Evolutionary conservation across 2,113 vertebrate species (phyloP).

Genomic region (Osmerus eperlanus): DNA sequence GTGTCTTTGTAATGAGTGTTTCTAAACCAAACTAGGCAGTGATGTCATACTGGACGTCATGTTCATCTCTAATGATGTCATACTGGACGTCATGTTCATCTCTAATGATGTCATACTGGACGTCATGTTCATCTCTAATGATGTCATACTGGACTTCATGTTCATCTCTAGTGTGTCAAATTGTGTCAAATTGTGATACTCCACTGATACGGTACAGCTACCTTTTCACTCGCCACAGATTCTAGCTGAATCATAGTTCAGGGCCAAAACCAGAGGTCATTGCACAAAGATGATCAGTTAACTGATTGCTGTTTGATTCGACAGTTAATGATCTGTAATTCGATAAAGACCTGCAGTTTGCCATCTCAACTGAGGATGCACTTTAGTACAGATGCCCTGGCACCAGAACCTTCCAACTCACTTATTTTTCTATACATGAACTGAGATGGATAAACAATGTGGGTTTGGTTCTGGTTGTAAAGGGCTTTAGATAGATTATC

Average conservation of each 20-base stretch:
- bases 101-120: too few species aligned
- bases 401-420: slow-evolving; percentile 32
- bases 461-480: neutral
- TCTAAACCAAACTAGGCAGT: too few species aligned
- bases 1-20: too few species aligned
- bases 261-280: neutral
- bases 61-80: neutral
- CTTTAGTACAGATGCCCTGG: slow-evolving; percentile 44
- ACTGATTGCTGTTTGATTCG: too few species aligned
- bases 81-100: neutral
- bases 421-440: neutral
- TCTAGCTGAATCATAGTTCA: neutral
- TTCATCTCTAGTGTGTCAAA: neutral
- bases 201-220: neutral
- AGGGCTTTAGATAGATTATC: too few species aligned
- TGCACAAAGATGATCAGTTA: neutral
- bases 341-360: neutral
- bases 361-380: slow-evolving; percentile 24
- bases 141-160: too few species aligned
- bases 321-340: neutral
- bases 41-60: too few species aligned
- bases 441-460: neutral
- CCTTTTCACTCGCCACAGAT: neutral
- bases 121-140: neutral
- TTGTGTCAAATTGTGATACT: neutral